Conservation (phyloP, 2,888 invertebrate genomes). For the Lepetodrilus schrolli region DNA sequence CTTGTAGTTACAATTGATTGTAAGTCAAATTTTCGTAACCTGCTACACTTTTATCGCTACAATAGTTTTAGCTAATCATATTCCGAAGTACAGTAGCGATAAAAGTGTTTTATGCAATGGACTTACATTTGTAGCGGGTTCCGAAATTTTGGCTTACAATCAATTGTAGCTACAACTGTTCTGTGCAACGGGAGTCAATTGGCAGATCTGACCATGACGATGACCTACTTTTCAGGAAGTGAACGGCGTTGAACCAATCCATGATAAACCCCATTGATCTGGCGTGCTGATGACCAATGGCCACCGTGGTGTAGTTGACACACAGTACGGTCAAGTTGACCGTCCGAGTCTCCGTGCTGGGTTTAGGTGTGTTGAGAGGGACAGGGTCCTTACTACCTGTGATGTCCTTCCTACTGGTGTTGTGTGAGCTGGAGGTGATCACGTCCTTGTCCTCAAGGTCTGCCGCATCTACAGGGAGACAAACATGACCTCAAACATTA, state of each 20-base stretch:
- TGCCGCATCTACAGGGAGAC: conserved; percentile 2
- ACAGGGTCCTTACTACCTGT: neutral
- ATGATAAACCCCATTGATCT: conserved; percentile 67
- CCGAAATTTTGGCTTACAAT: too few species aligned
- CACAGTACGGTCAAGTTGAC: conserved; percentile 45
- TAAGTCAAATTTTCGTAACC: too few species aligned
- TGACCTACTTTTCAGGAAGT: conserved; percentile 70
- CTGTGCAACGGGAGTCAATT: too few species aligned
- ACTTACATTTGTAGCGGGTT: too few species aligned
- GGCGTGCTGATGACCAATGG: conserved; percentile 25
- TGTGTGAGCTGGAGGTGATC: neutral
- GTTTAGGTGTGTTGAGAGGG: conserved; percentile 31
- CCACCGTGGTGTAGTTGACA: conserved; percentile 40
- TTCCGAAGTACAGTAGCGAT: too few species aligned
- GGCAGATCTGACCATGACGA: too few species aligned
- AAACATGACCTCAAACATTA: too few species aligned
- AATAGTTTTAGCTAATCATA: too few species aligned
- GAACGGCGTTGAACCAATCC: conserved; percentile 70
- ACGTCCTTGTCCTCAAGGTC: neutral
- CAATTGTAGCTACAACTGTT: too few species aligned
- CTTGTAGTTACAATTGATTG: too few species aligned
- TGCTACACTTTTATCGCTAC: too few species aligned
- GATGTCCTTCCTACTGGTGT: neutral
- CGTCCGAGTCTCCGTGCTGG: conserved; percentile 8
- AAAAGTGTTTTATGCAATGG: too few species aligned